Evolutionary conservation across 2,888 invertebrate genomes (phyloP), one percentile per base, ranked within the genome.

Genomic region (Microdon myrmicae): DNA sequence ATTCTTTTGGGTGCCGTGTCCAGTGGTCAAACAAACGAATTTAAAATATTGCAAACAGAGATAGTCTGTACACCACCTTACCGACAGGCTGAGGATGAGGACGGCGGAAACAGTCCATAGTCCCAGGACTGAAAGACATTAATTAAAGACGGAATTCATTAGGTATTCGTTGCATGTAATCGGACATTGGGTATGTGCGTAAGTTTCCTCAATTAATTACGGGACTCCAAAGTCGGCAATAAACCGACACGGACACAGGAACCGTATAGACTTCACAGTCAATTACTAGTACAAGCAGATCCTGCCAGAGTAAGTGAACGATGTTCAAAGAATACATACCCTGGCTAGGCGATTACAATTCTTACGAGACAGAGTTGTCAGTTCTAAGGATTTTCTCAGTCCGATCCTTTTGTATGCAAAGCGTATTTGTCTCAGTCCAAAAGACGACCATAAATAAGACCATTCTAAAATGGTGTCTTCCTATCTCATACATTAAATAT

Each of bases 91-190:
- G n/a, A n/a, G n/a, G n/a, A n/a, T n/a, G n/a, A n/a, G n/a, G n/a
- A n/a, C n/a, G n/a, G n/a, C n/a, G n/a, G n/a, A n/a, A n/a, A n/a
- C n/a, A n/a, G n/a, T n/a, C n/a, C n/a, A n/a, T n/a, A n/a, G n/a
- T n/a, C n/a, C 32, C 22, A 17, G 28, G 39, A 39, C 17, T 25
- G 43, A 45, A 85, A 38, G 66, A 59, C 59, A 86, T 87, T 87
- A 87, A 86, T 87, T 86, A 86, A 86, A 86, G 85, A 86, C 85
- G 85, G 86, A 86, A 86, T 87, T 87, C 86, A 86, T 87, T 87
- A 86, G 84, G 82, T 77, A 69, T 70, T 68, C 69, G 53, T 55
- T 58, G 67, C 67, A 68, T 68, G 68, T 66, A 69, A 69, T 68
- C 69, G 68, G 69, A 67, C 67, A 64, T 68, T 54, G 68, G 67